Evolutionary conservation across 2,797 vertebrate species (phyloP), one percentile per base, ranked within the genome.

Genomic region (Simalia tracyae): DNA sequence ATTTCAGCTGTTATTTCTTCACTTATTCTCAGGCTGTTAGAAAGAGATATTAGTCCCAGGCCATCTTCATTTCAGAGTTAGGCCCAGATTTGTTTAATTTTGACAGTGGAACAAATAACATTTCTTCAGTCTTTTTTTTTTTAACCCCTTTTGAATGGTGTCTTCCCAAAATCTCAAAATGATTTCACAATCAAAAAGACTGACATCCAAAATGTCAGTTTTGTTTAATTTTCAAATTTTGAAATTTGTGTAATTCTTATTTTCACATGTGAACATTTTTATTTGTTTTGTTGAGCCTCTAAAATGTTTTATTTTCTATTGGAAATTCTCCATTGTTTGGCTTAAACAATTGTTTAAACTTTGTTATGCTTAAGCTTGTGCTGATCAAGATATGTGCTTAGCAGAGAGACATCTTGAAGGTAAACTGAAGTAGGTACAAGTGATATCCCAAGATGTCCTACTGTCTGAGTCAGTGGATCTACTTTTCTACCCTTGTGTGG

Each of bases 301-400:
- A 66, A 88, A 68, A 68, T 28, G 93, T 15, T 86, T 95, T 90
- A 36, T 93, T 54, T n/a, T 91, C 84, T 76, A 85, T 11, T n/a
- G 1, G 8, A 81, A 89, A 17, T 28, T 89, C 31, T 46, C 15
- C 60, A 22, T 24, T 93, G 5, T 19, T 89, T 7, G 54, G 5
- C 68, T 92, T 50, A 59, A 57, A 46, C 6, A 42, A 42, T 22
- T 42, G 22, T 81, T 42, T 22, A 81, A 81, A 10, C 57, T 22
- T 15, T 93, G 7, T 19, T 91, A 10, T 57, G 8, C 68, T 92
- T 56, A 84, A 84, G 14, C 0, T 4, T 87, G 90, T 19, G 36
- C n/a, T 93, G 88, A 84, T 17, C 7, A 56, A 94, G 93, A 59
- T 19, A n/a, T 64, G 28, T 63, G 46, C 8, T 90, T 46, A 26